Percentiles rank a stretch among this genome's conserved stretches.
phyloP scores from a whole-genome alignment of 2,113 vertebrate species.

The Lophura nycthemera region DNA sequence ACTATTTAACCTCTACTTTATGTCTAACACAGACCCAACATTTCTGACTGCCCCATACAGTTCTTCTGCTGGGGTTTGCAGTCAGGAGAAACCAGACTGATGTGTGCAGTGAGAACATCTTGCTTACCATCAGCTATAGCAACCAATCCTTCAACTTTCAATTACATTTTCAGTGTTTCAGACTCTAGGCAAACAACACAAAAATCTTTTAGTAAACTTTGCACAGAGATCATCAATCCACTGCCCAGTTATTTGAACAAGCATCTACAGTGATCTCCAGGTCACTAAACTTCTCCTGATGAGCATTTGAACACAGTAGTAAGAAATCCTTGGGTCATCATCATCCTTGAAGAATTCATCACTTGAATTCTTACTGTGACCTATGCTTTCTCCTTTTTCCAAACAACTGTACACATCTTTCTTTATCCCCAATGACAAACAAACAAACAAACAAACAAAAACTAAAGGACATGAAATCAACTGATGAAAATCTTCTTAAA shows the following conservation, averaged over 20 bases:
- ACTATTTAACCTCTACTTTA: neutral
- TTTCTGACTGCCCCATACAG: neutral
- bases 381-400: neutral
- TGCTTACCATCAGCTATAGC: neutral
- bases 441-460: neutral
- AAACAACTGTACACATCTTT: accelerated
- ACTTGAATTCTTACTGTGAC: neutral
- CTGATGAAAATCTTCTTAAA: neutral
- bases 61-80: accelerated
- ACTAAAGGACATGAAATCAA: neutral
- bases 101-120: accelerated
- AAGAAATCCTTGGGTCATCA: neutral
- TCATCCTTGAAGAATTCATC: neutral
- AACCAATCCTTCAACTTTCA: neutral
- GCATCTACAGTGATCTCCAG: neutral
- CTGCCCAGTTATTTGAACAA: constrained; percentile 7
- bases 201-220: constrained; percentile 15
- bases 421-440: neutral
- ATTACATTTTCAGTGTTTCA: neutral
- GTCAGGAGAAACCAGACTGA: neutral
- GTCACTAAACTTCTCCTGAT: neutral
- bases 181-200: neutral
- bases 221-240: neutral
- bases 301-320: neutral
- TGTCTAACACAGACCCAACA: neutral